Percentiles rank a stretch among this genome's conserved stretches.
Conservation (phyloP, 2,797 vertebrate genomes). For the Alca torda region DNA sequence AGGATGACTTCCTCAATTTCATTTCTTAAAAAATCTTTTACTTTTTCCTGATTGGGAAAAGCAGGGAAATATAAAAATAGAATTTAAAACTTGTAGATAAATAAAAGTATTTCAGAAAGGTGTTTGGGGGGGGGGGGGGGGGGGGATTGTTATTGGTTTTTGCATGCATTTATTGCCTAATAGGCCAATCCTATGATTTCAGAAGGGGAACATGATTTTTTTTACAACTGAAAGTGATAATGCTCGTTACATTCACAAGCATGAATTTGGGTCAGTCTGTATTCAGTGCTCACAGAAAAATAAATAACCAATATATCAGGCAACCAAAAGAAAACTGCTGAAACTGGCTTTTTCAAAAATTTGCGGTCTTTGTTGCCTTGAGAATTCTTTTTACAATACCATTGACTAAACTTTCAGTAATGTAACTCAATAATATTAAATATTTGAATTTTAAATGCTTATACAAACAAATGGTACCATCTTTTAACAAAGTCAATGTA, state of each 20-base stretch:
- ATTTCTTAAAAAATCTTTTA: neutral
- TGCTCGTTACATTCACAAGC: neutral
- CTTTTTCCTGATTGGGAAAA: neutral
- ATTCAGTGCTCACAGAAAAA: neutral
- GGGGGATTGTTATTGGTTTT: neutral
- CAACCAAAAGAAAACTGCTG: neutral
- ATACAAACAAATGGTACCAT: neutral
- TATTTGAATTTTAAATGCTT: neutral
- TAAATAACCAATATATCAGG: neutral
- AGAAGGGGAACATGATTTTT: neutral
- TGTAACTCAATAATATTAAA: neutral
- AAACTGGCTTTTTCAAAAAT: neutral
- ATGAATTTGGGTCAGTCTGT: neutral
- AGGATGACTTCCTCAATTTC: neutral
- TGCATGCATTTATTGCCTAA: neutral
- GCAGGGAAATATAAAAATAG: neutral
- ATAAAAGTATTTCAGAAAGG: neutral
- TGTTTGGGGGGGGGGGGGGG: neutral
- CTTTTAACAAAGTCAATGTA: neutral
- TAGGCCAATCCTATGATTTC: neutral
- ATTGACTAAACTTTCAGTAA: neutral
- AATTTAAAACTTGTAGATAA: neutral
- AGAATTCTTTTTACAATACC: neutral
- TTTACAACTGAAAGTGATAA: neutral
- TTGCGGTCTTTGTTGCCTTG: neutral